A percentile compares a stretch with the other conserved stretches of the same genome.
Conservation (phyloP, 2,113 vertebrate species). For the Speoplatyrhinus poulsoni region DNA sequence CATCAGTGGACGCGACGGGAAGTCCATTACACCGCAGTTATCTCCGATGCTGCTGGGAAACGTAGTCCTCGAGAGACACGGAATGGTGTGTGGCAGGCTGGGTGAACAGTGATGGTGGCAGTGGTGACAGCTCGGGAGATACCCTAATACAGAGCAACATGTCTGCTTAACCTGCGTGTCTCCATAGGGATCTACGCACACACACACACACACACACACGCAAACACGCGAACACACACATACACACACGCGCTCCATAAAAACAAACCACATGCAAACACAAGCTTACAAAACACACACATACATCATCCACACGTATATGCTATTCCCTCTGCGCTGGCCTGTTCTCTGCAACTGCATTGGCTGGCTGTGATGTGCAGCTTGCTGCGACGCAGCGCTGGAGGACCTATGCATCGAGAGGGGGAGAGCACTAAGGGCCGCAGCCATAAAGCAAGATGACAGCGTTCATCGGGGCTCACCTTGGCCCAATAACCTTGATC, state of each 20-base stretch:
- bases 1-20: constrained; percentile 61
- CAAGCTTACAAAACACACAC: background rate
- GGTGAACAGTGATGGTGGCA: constrained; percentile 33
- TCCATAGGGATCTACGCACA: constrained; percentile 46
- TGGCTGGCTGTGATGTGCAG: background rate
- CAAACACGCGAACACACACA: background rate
- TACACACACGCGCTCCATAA: no score
- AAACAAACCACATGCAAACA: background rate
- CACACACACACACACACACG: background rate
- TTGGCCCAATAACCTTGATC: constrained; percentile 76
- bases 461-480: constrained; percentile 63
- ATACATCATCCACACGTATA: background rate
- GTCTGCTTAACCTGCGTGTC: constrained; percentile 63
- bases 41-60: constrained; percentile 60
- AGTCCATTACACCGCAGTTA: constrained; percentile 68
- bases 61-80: constrained; percentile 32
- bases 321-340: background rate
- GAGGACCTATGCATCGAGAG: constrained; percentile 26
- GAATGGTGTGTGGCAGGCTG: constrained; percentile 40
- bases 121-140: constrained; percentile 48
- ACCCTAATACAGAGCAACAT: constrained; percentile 60
- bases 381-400: constrained; percentile 28
- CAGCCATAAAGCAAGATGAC: constrained; percentile 65
- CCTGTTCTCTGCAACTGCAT: background rate
- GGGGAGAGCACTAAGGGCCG: constrained; percentile 45